phyloP scores from a whole-genome alignment of 2,888 invertebrate species.

The Drosophila dives region DNA sequence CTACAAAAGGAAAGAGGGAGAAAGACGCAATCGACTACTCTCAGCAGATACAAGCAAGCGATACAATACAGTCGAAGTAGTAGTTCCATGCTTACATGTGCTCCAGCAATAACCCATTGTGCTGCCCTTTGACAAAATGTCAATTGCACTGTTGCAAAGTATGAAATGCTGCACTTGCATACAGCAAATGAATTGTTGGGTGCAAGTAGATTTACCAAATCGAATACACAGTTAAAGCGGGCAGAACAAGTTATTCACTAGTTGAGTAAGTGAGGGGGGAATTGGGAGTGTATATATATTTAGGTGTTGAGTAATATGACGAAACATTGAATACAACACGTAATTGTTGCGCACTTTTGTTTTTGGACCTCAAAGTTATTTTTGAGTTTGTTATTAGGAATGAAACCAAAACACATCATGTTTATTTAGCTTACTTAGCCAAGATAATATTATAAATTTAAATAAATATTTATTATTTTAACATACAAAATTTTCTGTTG shows the following conservation, averaged over 20 bases:
- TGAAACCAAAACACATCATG: not conserved
- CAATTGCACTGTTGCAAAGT: conserved; percentile 66
- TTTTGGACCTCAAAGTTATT: not conserved
- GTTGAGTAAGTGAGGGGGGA: too few species aligned
- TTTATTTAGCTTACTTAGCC: not conserved
- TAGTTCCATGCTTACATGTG: conserved; percentile 36
- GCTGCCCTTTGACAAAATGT: conserved; percentile 65
- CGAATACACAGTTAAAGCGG: conserved; percentile 10
- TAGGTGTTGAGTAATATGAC: conserved; percentile 14
- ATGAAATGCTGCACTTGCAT: conserved; percentile 55
- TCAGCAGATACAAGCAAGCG: conserved; percentile 36
- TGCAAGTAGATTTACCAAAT: conserved; percentile 26
- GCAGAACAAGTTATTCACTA: not conserved
- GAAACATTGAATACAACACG: conserved; percentile 11
- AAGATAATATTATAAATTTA: not conserved
- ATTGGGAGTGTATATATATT: not conserved
- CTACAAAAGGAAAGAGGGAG: conserved; percentile 55
- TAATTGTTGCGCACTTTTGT: not conserved
- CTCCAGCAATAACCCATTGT: conserved; percentile 43
- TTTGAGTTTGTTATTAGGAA: not conserved
- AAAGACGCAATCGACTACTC: conserved; percentile 12
- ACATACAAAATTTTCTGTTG: not conserved
- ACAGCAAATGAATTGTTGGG: conserved; percentile 1
- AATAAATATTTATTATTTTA: not conserved
- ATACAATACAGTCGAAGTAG: conserved; percentile 37